Percentiles rank a stretch among this genome's conserved stretches.
phyloP scores from a whole-genome alignment of 2,797 vertebrate species.

The Sebastes hopkinsi region DNA sequence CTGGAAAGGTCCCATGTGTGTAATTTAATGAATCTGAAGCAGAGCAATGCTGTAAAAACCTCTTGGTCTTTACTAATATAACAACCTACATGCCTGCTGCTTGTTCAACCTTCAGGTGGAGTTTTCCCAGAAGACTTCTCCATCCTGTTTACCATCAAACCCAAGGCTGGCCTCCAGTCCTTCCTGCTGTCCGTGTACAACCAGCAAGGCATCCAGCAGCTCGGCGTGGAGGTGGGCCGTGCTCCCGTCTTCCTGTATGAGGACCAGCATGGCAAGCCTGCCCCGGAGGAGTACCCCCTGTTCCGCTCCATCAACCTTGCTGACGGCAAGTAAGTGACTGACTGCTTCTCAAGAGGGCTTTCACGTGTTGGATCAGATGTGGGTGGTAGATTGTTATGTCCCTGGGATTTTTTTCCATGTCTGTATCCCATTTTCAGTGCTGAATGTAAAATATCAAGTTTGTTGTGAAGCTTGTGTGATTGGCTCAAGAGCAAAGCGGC shows the following conservation, averaged over 20 bases:
- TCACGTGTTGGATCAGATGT: slow-evolving; percentile 3
- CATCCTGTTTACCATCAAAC: slow-evolving; percentile 95
- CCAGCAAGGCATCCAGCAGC: slow-evolving; percentile 93
- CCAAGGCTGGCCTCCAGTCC: slow-evolving; percentile 92
- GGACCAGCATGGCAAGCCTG: slow-evolving; percentile 94
- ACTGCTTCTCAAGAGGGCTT: not conserved
- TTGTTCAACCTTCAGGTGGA: slow-evolving; percentile 79
- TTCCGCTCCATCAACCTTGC: slow-evolving; percentile 94
- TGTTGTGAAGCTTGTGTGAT: slow-evolving; percentile 1
- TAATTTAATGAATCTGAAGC: not conserved
- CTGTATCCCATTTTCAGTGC: not conserved
- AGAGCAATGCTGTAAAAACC: not conserved
- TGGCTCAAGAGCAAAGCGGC: slow-evolving; percentile 5
- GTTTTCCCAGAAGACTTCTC: slow-evolving; percentile 97
- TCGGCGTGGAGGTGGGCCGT: slow-evolving; percentile 94
- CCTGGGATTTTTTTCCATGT: not conserved
- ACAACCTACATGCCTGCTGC: not conserved
- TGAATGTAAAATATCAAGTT: not conserved
- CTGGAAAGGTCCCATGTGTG: not conserved
- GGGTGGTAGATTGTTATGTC: slow-evolving; percentile 14
- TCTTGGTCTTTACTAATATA: not conserved
- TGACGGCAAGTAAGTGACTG: slow-evolving; percentile 93
- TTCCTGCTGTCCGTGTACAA: slow-evolving; percentile 96
- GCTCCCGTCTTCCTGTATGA: slow-evolving; percentile 95
- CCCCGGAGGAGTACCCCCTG: slow-evolving; percentile 93